Conservation (phyloP, 2,113 vertebrate species). For the Girardinichthys multiradiatus region DNA sequence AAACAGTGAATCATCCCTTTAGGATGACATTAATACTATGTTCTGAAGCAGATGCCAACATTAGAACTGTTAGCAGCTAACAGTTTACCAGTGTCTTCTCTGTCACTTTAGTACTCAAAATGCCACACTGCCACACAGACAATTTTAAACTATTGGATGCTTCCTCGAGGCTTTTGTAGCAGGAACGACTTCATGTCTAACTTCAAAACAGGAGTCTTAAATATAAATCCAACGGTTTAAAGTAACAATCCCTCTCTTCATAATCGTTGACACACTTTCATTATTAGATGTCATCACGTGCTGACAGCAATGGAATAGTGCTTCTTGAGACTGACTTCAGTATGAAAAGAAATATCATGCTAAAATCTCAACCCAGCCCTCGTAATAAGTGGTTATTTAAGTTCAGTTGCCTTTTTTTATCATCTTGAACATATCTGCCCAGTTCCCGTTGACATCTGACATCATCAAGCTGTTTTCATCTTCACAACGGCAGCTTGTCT, state of each 20-base stretch:
- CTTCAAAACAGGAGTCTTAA: too few species aligned
- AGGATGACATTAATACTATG: too few species aligned
- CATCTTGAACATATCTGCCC: not conserved
- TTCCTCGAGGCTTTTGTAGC: too few species aligned
- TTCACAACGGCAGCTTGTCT: not conserved
- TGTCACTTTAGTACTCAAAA: too few species aligned
- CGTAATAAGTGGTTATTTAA: not conserved
- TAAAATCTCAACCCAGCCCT: not conserved
- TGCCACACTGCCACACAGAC: too few species aligned
- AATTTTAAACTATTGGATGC: too few species aligned
- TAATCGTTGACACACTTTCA: not conserved
- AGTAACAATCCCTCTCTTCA: not conserved
- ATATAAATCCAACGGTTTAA: not conserved
- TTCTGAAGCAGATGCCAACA: too few species aligned
- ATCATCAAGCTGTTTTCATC: not conserved
- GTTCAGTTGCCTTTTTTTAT: not conserved
- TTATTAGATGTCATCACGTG: not conserved
- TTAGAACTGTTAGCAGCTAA: too few species aligned
- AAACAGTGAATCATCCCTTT: too few species aligned
- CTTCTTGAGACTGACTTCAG: not conserved
- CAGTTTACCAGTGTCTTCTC: too few species aligned
- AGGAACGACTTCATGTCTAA: too few species aligned
- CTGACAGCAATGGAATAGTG: not conserved
- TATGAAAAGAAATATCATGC: not conserved
- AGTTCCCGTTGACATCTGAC: not conserved